A percentile compares a stretch with the other conserved stretches of the same genome.
Conservation (phyloP, 2,888 invertebrate genomes). For the Microplitis manilae region DNA sequence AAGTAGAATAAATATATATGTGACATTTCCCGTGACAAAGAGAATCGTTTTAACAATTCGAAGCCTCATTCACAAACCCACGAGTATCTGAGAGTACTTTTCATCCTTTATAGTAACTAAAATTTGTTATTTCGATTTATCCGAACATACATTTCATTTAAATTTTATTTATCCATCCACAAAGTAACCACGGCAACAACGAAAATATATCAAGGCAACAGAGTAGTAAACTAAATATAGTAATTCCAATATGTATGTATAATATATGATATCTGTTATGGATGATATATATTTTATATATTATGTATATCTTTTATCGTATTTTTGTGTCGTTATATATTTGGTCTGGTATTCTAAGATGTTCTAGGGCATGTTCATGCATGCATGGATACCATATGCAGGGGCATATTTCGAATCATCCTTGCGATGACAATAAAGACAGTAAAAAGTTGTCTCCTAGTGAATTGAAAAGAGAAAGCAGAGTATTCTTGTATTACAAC, state of each 20-base stretch:
- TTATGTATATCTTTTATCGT: neutral
- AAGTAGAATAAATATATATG: too few relatives aligned
- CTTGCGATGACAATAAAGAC: neutral
- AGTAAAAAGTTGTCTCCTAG: neutral
- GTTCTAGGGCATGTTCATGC: neutral
- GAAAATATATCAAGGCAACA: neutral
- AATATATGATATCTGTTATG: neutral
- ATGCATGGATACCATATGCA: neutral
- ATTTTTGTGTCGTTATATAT: neutral
- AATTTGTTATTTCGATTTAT: too few relatives aligned
- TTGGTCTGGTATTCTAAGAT: neutral
- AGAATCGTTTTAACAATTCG: neutral
- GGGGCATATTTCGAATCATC: neutral
- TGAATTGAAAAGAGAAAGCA: neutral
- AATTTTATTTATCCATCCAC: neutral
- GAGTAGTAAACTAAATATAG: neutral
- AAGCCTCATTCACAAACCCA: neutral
- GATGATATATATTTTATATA: neutral
- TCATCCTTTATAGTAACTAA: too few relatives aligned
- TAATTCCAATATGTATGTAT: neutral
- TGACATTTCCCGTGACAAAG: neutral
- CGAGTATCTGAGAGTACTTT: neutral
- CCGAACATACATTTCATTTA: neutral
- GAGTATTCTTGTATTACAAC: slow-evolving; percentile 24
- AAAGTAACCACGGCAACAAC: neutral